Percentiles rank a stretch among this genome's conserved stretches.
Evolutionary conservation across 2,797 vertebrate species (phyloP).

Genomic region (Clamator glandarius): DNA sequence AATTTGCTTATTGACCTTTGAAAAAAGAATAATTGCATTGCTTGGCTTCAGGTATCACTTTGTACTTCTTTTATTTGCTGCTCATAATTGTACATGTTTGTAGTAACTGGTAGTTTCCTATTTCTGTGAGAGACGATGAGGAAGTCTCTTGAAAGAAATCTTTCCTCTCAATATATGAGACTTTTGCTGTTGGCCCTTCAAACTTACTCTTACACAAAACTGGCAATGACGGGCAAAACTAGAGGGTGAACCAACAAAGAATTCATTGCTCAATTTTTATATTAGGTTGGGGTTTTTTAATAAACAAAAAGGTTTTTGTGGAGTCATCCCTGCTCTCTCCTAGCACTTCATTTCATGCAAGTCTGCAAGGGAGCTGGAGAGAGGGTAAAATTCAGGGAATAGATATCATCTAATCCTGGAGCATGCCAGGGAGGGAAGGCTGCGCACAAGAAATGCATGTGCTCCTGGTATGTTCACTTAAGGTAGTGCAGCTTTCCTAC

Average conservation of each 20-base stretch:
- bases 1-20: neutral
- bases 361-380: neutral
- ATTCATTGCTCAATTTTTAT: neutral
- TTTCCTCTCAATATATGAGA: neutral
- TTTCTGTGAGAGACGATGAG: neutral
- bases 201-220: neutral
- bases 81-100: neutral
- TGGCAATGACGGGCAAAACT: neutral
- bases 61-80: neutral
- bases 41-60: neutral
- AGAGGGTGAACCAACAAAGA: neutral
- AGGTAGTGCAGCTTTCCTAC: neutral
- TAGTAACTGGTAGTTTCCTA: neutral
- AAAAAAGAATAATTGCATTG: neutral
- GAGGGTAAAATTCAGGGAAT: neutral
- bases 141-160: neutral
- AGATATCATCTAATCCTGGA: neutral
- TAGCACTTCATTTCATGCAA: neutral
- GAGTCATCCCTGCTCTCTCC: neutral
- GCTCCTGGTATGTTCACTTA: neutral
- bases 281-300: too few species aligned
- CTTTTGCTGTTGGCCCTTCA: neutral
- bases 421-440: neutral
- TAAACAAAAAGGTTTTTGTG: neutral
- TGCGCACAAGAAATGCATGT: neutral